Evolutionary conservation across 2,888 invertebrate species (phyloP), one percentile per base, ranked within the genome.

Genomic region (Hirtodrosophila cameraria): DNA sequence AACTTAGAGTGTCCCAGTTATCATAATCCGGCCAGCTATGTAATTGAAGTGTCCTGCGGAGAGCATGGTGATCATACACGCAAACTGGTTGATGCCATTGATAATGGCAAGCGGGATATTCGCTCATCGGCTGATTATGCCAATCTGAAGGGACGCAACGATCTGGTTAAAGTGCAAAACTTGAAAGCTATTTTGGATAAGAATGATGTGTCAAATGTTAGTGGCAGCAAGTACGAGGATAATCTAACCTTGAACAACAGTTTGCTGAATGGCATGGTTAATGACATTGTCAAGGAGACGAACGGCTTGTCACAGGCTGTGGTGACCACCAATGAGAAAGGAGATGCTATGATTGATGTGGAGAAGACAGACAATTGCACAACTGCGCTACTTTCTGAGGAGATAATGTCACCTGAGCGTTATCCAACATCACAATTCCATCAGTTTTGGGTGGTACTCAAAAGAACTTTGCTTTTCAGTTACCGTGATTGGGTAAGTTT

Each of bases 21-120:
- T 91, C 98, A 99, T 92, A 99, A 99, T 92, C 98, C 98, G 0
- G 98, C 98, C 4, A 98, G 98, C 48, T 98, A 97, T 92, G 96
- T 97, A 76, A 97, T 98, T 91, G 98, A 99, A 91, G 97, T 99
- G 2, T 97, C 98, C 0, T 97, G 97, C 88, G 98, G 98, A 0
- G 98, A 99, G 90, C 97, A 98, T 89, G 99, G 99, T 50, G 96
- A 97, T 88, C 95, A 97, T 86, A 96, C 95, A 0, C 93, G 94
- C 71, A 96, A 94, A 82, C 92, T 97, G 48, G 97, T 97, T 4
- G 93, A 94, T 6, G 97, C 97, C 5, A 96, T 97, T 48, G 94
- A 95, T 70, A 96, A 96, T 89, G 97, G 97, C 48, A 94, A 94
- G 86, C 93, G 94, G 76, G 96, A 97, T 86, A 95, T 96, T 82